A percentile compares a stretch with the other conserved stretches of the same genome.
These are phyloP conservation scores for Zosterops borbonicus DNA, from an alignment of 2,113 vertebrate species.

Conservation along the genomic window DNA sequence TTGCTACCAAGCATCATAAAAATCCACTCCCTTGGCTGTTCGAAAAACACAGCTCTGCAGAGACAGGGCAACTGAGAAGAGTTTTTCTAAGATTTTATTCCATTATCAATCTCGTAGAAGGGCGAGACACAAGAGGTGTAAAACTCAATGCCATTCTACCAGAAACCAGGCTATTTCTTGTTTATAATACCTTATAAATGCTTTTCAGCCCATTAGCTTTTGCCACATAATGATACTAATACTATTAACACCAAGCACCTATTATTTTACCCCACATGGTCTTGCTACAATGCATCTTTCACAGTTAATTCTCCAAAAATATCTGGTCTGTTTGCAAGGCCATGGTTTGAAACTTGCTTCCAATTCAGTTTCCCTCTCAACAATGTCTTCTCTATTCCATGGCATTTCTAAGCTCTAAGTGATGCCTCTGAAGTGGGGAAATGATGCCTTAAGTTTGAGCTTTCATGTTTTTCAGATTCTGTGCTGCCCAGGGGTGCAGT, in stretches of 20 bases:
- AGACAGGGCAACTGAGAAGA: background rate
- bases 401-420: background rate
- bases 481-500: too few species aligned
- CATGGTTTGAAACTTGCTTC: background rate
- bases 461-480: too few species aligned
- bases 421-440: too few species aligned
- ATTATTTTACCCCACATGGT: background rate
- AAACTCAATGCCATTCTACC: background rate
- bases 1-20: fast-evolving
- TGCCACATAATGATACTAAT: background rate
- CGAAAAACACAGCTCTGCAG: background rate
- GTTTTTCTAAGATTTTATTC: background rate
- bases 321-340: background rate
- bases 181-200: background rate
- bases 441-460: too few species aligned
- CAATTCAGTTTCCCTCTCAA: background rate
- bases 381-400: too few species aligned
- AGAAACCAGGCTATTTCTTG: background rate
- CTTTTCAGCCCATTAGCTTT: background rate
- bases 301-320: background rate
- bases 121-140: background rate
- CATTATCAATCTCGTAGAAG: background rate
- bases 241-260: background rate
- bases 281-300: background rate
- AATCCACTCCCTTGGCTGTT: fast-evolving